Conservation (phyloP, 2,797 vertebrate species). For the Pagetopsis macropterus region DNA sequence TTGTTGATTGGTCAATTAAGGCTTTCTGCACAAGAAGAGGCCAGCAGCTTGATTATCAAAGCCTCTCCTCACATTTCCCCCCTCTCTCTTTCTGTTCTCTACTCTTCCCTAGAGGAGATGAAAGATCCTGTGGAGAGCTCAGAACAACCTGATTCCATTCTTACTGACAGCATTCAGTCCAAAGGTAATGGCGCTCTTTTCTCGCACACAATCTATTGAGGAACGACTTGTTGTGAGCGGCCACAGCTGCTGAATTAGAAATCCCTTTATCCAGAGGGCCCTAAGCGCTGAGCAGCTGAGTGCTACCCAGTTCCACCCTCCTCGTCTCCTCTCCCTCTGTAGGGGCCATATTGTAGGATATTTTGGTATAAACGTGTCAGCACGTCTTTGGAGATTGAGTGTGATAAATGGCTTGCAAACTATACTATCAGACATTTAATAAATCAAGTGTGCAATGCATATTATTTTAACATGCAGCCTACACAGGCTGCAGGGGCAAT, state of each 20-base stretch:
- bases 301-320: conserved; percentile 55
- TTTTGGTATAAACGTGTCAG: conserved; percentile 75
- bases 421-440: conserved; percentile 79
- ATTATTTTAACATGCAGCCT: conserved; percentile 73
- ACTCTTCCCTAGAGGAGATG: conserved; percentile 66
- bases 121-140: conserved; percentile 71
- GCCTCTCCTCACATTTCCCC: conserved; percentile 26
- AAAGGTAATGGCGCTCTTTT: conserved; percentile 80
- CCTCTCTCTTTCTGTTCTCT: conserved; percentile 8
- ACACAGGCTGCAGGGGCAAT: conserved; percentile 63
- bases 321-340: conserved; percentile 47
- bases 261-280: conserved; percentile 53
- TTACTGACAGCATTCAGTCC: conserved; percentile 80
- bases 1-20: conserved; percentile 31
- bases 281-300: conserved; percentile 54
- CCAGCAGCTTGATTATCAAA: conserved; percentile 3
- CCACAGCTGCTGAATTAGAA: conserved; percentile 77
- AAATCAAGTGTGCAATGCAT: conserved; percentile 79
- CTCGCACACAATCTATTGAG: conserved; percentile 60
- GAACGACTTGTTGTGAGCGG: conserved; percentile 70
- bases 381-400: conserved; percentile 80
- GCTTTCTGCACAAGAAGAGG: conserved; percentile 33
- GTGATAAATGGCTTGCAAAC: conserved; percentile 81
- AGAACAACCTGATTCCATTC: conserved; percentile 70
- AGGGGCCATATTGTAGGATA: conserved; percentile 46